Conservation (phyloP, 2,113 vertebrate species). For the Colius striatus region DNA sequence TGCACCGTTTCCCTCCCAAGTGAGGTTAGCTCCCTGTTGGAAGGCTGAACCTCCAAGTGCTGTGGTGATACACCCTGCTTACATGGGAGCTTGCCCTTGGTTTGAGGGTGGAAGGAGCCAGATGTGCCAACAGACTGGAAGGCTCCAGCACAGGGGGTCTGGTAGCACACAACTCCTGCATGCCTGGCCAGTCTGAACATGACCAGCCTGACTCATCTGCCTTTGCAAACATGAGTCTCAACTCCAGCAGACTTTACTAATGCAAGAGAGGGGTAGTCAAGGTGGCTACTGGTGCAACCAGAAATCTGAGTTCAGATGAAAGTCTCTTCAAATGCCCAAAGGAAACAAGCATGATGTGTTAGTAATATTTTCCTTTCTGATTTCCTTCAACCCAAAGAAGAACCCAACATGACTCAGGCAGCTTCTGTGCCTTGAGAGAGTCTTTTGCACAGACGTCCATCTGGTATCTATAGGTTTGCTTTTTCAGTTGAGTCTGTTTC, state of each 20-base stretch:
- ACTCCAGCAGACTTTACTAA: background rate
- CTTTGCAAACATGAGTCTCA: background rate
- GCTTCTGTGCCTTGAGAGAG: background rate
- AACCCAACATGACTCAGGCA: background rate
- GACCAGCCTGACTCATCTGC: background rate
- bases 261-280: background rate
- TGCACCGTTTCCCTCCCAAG: background rate
- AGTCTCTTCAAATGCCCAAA: background rate
- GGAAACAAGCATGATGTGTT: background rate
- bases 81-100: rapidly evolving
- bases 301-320: background rate
- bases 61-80: background rate
- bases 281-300: background rate
- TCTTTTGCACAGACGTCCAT: background rate
- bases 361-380: background rate
- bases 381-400: background rate
- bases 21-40: rapidly evolving
- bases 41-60: background rate
- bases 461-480: background rate
- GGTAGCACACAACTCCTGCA: background rate
- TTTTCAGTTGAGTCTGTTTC: background rate
- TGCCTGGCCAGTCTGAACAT: rapidly evolving
- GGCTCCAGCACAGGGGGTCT: background rate
- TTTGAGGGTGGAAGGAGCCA: background rate
- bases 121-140: background rate